Evolutionary conservation across 2,797 vertebrate species (phyloP), one percentile per base, ranked within the genome.

Genomic region (Gymnodraco acuticeps): DNA sequence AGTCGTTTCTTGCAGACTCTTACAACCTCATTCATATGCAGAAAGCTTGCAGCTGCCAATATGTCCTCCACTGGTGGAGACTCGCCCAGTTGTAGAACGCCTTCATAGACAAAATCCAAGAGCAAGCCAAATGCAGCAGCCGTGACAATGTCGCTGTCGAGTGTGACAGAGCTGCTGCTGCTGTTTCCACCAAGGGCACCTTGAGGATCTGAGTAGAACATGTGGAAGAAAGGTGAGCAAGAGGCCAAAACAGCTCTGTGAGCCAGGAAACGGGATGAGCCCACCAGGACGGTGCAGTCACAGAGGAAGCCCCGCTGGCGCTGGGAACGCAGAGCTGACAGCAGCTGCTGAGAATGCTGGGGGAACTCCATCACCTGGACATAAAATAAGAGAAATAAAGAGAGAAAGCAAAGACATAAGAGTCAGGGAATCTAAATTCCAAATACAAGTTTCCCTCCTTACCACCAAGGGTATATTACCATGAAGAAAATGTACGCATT

Each of bases 1-100:
- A 99, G 91, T 17, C 96, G 91, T 63, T 92, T 96, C 91, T 98
- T 99, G 77, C 98, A 99, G 41, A 98, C 96, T 79, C 97, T 96
- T 16, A 99, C 98, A 17, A 99, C 96, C 74, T 98, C 97, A 12
- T 99, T 98, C 97, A 99, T 99, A 89, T 99, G 98, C 78, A 99
- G 92, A 89, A 98, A 99, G 70, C 97, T 99, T 42, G 98, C 98
- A 0, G 98, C 98, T 0, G 98, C 97, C 67, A 99, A 88, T 41
- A 99, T 91, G 17, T 99, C 98, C 81, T 99, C 98, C 11, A 97
- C 88, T 0, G 97, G 98, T 0, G 95, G 96, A 33, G 95, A 93
- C 43, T 95, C 92, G 0, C 93, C 93, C 82, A 97, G 90, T 23
- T 92, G 93, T 77, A 99, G 91, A 45, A 96, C 93, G 7, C 98